Conservation (phyloP, 64 coral and sea anemone species). For the Montipora foliosa region DNA sequence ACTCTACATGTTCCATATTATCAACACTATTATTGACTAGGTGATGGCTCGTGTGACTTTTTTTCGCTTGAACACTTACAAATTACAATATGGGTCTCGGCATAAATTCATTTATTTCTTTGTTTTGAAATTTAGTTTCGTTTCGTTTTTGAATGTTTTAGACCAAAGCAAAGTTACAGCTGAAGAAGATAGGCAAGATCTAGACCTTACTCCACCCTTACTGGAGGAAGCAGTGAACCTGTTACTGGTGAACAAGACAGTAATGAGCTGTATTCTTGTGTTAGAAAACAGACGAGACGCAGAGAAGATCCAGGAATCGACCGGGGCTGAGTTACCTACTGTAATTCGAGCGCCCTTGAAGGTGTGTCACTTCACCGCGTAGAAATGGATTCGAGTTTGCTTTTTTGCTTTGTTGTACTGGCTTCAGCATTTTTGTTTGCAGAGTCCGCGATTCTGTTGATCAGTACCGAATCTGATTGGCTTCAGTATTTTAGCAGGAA, state of each 20-base stretch:
- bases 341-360: conserved; percentile 25
- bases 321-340: not conserved
- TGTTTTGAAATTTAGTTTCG: not conserved
- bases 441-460: no score
- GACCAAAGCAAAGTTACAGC: not conserved
- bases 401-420: not conserved
- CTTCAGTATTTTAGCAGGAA: no score
- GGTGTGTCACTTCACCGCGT: conserved; percentile 15
- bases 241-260: conserved; percentile 88
- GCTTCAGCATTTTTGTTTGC: no score
- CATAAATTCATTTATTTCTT: not conserved
- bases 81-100: no score
- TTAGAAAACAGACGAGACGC: conserved; percentile 74
- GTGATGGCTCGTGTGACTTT: no score
- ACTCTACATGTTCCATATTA: no score
- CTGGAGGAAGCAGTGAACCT: conserved; percentile 90
- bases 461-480: no score
- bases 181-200: conserved; percentile 10
- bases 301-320: conserved; percentile 31
- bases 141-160: not conserved
- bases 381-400: not conserved
- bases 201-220: conserved; percentile 70
- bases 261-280: conserved; percentile 92
- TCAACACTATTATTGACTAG: no score
- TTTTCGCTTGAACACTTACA: no score